Percentiles rank a stretch among this genome's conserved stretches.
Evolutionary conservation across 2,888 invertebrate species (phyloP).

Genomic region (Zygogramma bicolorata): DNA sequence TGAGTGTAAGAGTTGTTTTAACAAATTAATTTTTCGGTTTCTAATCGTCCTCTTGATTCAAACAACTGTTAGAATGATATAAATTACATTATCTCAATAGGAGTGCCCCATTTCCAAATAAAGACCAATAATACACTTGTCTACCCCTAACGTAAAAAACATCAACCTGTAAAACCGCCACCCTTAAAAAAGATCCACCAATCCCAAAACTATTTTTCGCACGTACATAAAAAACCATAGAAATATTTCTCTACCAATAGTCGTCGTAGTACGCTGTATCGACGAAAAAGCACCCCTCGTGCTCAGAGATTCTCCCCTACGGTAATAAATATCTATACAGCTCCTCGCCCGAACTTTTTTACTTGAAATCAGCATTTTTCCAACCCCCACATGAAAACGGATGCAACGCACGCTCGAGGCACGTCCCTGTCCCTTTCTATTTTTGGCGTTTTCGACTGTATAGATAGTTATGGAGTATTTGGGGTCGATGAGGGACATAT

Average conservation of each 20-base stretch:
- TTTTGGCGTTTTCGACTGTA: slow-evolving; percentile 24
- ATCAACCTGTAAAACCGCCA: neutral
- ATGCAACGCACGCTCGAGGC: slow-evolving; percentile 42
- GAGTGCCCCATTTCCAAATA: no score
- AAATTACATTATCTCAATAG: no score
- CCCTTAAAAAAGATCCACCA: neutral
- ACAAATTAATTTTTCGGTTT: no score
- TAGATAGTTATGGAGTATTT: neutral
- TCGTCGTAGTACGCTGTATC: slow-evolving; percentile 17
- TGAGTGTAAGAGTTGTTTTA: no score
- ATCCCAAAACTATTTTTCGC: neutral
- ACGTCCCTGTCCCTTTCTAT: slow-evolving; percentile 31
- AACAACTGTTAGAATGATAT: no score
- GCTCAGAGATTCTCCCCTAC: slow-evolving; percentile 33
- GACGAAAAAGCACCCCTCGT: slow-evolving; percentile 31
- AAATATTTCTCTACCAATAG: slow-evolving; percentile 20
- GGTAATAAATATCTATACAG: slow-evolving; percentile 39
- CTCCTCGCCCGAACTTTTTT: slow-evolving; percentile 41
- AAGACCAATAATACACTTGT: neutral
- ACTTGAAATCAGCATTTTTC: slow-evolving; percentile 46
- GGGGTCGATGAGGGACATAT: neutral
- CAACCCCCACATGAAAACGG: slow-evolving; percentile 41
- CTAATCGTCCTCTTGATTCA: no score
- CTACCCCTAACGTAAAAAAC: neutral
- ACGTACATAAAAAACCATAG: slow-evolving; percentile 1